phyloP scores from a whole-genome alignment of 2,888 invertebrate species.

The Nomada ferruginata region DNA sequence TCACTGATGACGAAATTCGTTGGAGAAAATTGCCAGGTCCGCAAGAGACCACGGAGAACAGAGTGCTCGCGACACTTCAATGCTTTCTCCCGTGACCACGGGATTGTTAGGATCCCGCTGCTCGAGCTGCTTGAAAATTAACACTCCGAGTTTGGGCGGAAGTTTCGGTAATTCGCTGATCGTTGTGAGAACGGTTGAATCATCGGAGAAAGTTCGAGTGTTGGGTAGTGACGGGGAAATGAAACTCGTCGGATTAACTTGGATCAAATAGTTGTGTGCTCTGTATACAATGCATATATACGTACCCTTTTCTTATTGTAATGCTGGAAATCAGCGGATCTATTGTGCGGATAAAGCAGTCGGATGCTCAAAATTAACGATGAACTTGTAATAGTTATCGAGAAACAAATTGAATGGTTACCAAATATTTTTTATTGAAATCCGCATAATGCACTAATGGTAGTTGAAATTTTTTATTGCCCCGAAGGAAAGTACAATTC shows the following conservation, averaged over 20 bases:
- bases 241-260: conserved; percentile 19
- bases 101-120: background rate
- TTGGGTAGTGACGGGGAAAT: background rate
- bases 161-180: background rate
- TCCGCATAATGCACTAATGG: too few relatives aligned
- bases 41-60: background rate
- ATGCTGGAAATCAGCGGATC: too few relatives aligned
- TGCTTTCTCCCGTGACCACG: background rate
- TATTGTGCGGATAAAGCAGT: too few relatives aligned
- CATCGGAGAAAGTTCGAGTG: background rate
- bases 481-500: background rate
- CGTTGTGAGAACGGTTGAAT: background rate
- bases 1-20: conserved; percentile 21
- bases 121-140: background rate
- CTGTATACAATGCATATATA: too few relatives aligned
- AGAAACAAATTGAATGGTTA: too few relatives aligned
- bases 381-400: too few relatives aligned
- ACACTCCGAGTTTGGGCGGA: background rate
- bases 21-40: background rate
- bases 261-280: background rate
- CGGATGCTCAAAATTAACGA: too few relatives aligned
- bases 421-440: too few relatives aligned
- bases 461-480: background rate
- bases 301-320: too few relatives aligned
- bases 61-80: conserved; percentile 17